Conservation (phyloP, 2,888 invertebrate genomes). For the Luperina nickerlii region DNA sequence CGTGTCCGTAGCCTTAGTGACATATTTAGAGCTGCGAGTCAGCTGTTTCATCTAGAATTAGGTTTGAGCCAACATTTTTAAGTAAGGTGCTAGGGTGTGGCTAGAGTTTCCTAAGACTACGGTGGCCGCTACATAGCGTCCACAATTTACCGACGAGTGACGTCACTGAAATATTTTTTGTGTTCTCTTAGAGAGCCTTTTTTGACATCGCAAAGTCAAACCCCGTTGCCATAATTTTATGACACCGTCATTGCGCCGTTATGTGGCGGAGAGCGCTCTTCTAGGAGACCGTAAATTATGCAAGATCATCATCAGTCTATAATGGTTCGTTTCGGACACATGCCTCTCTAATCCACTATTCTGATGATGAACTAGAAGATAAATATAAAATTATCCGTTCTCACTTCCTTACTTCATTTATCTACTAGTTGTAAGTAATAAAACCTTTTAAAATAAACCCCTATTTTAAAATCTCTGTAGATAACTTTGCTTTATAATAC, state of each 20-base stretch:
- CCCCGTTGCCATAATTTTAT: background rate
- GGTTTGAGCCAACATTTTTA: too few species aligned
- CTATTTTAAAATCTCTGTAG: slow-evolving; percentile 6
- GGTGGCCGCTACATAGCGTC: background rate
- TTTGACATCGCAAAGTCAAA: background rate
- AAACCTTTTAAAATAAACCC: background rate
- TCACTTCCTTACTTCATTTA: background rate
- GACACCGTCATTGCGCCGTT: background rate
- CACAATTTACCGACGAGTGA: background rate
- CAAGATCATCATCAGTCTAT: background rate
- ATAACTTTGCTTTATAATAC: slow-evolving; percentile 35
- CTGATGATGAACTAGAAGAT: background rate
- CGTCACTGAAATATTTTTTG: background rate
- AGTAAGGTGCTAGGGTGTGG: background rate
- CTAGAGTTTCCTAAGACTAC: background rate
- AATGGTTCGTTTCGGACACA: background rate
- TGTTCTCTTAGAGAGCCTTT: background rate
- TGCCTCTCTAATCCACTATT: background rate
- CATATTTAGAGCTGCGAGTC: too few species aligned
- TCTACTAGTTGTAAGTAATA: background rate
- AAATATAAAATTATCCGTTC: background rate
- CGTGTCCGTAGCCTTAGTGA: too few species aligned
- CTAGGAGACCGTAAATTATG: background rate
- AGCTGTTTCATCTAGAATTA: too few species aligned
- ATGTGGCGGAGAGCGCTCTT: background rate